Base-by-base conservation (phyloP, 2,113 vertebrate genomes). In the Lutjanus erythropterus region DNA sequence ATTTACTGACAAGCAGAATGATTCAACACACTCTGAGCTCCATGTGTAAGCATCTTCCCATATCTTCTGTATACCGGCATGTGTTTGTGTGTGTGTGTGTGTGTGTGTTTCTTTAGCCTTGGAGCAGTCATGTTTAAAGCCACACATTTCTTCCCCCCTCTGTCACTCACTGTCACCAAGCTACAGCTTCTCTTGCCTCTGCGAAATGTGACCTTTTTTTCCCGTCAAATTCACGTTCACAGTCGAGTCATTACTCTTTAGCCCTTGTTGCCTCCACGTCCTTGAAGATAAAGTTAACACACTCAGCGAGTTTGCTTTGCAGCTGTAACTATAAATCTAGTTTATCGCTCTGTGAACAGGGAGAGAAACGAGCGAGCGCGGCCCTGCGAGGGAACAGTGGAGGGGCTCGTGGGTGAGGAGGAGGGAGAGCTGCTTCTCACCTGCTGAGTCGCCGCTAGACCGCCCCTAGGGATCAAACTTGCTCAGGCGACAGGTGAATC, bases 231-330 rank as follows among this genome's bases (percentile, higher is more conserved):
- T 90, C 86, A 75, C 81, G 59, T 77, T 91, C 71, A 56, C 78
- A 64, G 74, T 42, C 12, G 35, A 86, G 76, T 88, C 90, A 90
- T 94, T 90, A 86, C 88, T 93, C 84, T 85, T 86, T 59, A 75
- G 70, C 84, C 80, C 80, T 79, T 75, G 79, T 83, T 87, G 83
- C 59, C 71, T 67, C 25, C 71, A 42, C 58, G 71, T 89, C 92
- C 91, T 93, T 92, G 83, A 87, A 94, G 91, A 94, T 94, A 94
- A 94, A 93, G 87, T 88, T 94, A 91, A 92, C 92, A 89, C 75
- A 88, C 87, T 92, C 83, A 59, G 83, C n/a, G 78, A 91, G 88
- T 94, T 93, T 91, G 88, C 84, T 87, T 86, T 85, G 61, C 85
- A 8, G 33, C 70, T 79, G 78, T 69, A 83, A 81, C 90, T 88